Evolutionary conservation across 2,797 vertebrate species (phyloP).

Genomic region (Cirrhinus mrigala): DNA sequence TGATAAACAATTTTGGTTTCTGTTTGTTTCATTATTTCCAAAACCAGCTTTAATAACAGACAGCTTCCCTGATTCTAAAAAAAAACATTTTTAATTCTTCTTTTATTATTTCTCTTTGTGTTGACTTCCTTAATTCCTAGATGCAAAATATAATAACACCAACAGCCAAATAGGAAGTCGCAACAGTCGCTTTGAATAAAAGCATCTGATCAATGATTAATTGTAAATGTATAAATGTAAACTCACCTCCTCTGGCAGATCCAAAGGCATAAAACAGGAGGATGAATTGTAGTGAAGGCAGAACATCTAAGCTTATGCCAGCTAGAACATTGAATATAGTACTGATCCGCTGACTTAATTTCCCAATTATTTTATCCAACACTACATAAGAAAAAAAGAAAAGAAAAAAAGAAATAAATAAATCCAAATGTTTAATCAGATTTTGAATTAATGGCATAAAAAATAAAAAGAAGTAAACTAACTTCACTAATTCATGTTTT

Average conservation of each 20-base stretch:
- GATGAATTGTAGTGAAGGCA: conserved; percentile 23
- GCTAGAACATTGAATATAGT: background rate
- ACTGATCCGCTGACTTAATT: fast-evolving
- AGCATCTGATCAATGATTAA: too few relatives aligned
- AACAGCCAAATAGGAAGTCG: too few relatives aligned
- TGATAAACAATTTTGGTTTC: too few relatives aligned
- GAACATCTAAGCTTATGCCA: background rate
- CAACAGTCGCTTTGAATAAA: too few relatives aligned
- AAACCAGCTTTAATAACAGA: background rate
- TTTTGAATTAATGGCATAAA: too few relatives aligned
- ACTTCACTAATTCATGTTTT: background rate
- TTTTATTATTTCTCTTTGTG: background rate
- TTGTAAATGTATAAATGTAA: background rate
- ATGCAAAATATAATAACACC: background rate
- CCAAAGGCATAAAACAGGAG: background rate
- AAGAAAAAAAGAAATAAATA: too few relatives aligned
- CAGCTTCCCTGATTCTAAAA: background rate
- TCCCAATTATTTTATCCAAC: fast-evolving
- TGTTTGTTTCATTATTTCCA: too few relatives aligned
- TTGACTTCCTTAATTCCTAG: background rate
- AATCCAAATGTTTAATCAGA: background rate
- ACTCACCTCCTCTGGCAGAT: background rate
- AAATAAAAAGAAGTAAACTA: background rate
- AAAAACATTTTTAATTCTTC: background rate
- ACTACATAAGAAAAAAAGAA: background rate